A percentile compares a stretch with the other conserved stretches of the same genome.
phyloP scores from a whole-genome alignment of 2,888 invertebrate species.

The Dysmachus trigonus region DNA sequence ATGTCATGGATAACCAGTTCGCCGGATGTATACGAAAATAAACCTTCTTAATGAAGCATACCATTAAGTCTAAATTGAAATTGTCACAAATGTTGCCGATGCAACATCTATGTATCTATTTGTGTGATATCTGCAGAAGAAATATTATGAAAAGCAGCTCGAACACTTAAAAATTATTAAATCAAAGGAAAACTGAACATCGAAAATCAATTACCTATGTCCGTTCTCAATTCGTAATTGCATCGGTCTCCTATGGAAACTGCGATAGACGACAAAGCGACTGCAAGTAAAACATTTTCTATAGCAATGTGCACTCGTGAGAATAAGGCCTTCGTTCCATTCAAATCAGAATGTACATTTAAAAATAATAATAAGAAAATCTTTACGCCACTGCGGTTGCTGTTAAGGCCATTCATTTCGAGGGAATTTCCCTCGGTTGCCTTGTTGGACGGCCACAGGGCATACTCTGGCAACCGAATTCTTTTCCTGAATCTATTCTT shows the following conservation, averaged over 20 bases:
- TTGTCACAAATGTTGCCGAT: not conserved
- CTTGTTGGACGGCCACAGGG: not conserved
- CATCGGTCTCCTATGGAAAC: not conserved
- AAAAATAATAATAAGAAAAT: slow-evolving; percentile 12
- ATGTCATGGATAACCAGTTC: not conserved
- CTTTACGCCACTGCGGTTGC: slow-evolving; percentile 10
- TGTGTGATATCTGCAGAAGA: too few species aligned
- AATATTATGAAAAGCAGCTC: not conserved
- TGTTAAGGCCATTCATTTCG: slow-evolving; percentile 8
- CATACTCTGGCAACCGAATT: not conserved
- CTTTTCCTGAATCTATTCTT: slow-evolving; percentile 26
- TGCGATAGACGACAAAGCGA: not conserved
- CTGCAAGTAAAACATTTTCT: not conserved
- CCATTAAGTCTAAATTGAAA: not conserved
- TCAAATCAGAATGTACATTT: not conserved
- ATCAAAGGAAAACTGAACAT: not conserved
- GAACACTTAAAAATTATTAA: not conserved
- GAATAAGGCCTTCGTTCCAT: not conserved
- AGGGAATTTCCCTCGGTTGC: not conserved
- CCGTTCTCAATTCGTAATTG: not conserved
- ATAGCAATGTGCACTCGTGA: not conserved
- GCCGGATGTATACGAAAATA: not conserved
- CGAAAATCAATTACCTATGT: not conserved
- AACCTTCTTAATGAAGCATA: not conserved
- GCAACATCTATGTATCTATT: not conserved